phyloP scores from a whole-genome alignment of 2,888 invertebrate species.

The Magallana nippona region DNA sequence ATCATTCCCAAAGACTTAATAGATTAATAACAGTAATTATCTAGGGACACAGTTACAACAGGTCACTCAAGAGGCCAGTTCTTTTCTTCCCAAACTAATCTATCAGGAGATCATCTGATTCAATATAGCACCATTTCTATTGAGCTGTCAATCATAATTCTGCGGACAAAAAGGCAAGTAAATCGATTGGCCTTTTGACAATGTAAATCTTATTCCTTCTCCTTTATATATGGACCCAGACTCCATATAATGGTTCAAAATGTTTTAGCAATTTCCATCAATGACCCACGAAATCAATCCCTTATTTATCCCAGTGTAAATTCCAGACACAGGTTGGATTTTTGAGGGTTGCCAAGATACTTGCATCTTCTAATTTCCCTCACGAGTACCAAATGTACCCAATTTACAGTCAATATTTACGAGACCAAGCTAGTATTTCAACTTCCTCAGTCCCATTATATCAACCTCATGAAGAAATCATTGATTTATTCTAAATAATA shows the following conservation, averaged over 20 bases:
- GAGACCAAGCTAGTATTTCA: no score
- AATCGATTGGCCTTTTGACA: slow-evolving; percentile 2
- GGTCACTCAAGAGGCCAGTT: neutral
- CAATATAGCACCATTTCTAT: slow-evolving; percentile 15
- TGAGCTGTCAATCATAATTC: slow-evolving; percentile 19
- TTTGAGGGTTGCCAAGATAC: neutral
- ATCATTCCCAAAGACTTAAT: neutral
- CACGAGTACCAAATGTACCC: no score
- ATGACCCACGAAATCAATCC: slow-evolving; percentile 16
- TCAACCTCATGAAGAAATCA: no score
- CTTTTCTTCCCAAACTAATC: slow-evolving; percentile 9
- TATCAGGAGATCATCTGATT: neutral
- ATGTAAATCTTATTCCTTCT: neutral
- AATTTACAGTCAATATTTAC: no score
- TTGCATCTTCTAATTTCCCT: neutral
- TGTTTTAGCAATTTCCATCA: neutral
- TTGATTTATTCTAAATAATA: no score
- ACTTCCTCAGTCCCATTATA: no score
- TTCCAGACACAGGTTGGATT: neutral
- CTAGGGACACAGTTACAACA: neutral
- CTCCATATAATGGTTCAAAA: neutral
- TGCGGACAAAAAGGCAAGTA: neutral
- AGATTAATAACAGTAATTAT: neutral
- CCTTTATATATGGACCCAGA: neutral
- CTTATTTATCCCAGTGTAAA: neutral